Conservation (phyloP, 2,113 vertebrate species). For the Vidua macroura region DNA sequence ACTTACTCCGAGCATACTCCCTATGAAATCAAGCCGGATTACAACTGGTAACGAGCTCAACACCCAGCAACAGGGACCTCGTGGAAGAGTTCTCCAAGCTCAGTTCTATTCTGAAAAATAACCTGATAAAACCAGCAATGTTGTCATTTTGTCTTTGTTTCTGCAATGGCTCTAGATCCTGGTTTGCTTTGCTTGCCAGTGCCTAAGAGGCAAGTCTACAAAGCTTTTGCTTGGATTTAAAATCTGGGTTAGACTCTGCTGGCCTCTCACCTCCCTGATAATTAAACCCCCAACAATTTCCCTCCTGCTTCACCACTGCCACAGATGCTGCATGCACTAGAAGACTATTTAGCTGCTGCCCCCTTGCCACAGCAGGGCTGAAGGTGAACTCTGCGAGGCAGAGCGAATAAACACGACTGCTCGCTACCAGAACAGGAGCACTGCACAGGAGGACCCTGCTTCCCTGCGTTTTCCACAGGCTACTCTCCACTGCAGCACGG, state of each 20-base stretch:
- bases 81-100: neutral
- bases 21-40: neutral
- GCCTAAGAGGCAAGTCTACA: neutral
- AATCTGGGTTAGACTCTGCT: neutral
- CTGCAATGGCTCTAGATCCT: neutral
- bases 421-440: neutral
- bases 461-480: conserved; percentile 26
- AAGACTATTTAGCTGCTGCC: neutral
- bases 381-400: neutral
- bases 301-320: neutral
- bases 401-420: neutral
- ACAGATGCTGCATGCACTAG: neutral
- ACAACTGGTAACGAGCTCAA: neutral
- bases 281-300: neutral
- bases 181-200: neutral
- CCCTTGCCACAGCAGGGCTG: neutral
- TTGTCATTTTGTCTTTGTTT: neutral
- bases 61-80: neutral
- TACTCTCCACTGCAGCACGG: conserved; percentile 38
- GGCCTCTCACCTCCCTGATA: neutral
- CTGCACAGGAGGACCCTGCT: neutral
- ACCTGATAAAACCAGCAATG: neutral
- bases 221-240: neutral
- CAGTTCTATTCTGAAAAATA: conserved; percentile 11
- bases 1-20: neutral